Evolutionary conservation across 2,797 vertebrate genomes (phyloP).

Genomic region (Catamblyrhynchus diadema): DNA sequence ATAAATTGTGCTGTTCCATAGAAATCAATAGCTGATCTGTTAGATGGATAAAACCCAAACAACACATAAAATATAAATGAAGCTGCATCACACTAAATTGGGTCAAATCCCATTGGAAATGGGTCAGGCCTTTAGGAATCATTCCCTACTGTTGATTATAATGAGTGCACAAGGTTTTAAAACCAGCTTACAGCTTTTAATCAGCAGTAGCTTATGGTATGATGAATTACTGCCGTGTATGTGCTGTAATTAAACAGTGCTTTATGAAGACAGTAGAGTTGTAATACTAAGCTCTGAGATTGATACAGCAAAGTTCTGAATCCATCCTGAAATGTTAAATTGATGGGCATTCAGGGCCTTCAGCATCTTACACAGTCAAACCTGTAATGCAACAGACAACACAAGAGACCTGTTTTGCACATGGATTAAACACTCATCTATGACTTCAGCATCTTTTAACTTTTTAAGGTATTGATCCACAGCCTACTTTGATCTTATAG

Average conservation of each 20-base stretch:
- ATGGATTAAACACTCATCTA: background rate
- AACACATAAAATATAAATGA: constrained; percentile 21
- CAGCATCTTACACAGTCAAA: background rate
- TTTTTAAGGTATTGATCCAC: background rate
- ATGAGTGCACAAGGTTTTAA: constrained; percentile 57
- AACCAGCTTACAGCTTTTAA: constrained; percentile 62
- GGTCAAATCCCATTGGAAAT: constrained; percentile 45
- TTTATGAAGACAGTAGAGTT: background rate
- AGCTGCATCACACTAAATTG: constrained; percentile 8
- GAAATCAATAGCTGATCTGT: constrained; percentile 11
- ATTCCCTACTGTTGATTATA: constrained; percentile 50
- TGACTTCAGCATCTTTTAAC: background rate
- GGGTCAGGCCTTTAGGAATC: constrained; percentile 52
- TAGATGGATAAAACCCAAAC: background rate
- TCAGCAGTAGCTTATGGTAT: constrained; percentile 36
- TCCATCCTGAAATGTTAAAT: background rate
- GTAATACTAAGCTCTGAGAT: background rate
- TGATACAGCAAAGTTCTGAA: background rate
- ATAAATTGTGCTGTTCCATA: background rate
- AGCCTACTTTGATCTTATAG: background rate
- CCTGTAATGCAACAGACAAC: background rate
- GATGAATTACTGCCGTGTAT: constrained; percentile 27
- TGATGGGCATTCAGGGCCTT: background rate
- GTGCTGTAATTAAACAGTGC: constrained; percentile 21
- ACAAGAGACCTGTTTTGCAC: background rate